These are phyloP conservation scores for Plotosus lineatus DNA, from an alignment of 2,113 vertebrate species.

Conservation along the genomic window DNA sequence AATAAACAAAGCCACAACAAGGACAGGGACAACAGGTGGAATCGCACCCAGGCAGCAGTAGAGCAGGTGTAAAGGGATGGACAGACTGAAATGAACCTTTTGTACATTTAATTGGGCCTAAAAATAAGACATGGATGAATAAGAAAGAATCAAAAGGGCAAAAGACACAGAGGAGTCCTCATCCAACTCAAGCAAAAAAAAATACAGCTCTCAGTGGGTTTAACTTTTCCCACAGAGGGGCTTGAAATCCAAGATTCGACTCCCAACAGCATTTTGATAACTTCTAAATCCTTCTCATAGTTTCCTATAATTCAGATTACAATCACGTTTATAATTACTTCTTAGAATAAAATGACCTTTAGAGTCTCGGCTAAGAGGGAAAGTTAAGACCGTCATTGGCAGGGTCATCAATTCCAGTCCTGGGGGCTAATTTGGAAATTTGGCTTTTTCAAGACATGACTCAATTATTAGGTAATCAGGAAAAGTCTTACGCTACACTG, in stretches of 20 bases:
- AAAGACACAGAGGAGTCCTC: slow-evolving; percentile 76
- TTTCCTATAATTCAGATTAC: neutral
- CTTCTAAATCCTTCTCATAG: neutral
- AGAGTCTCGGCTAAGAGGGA: neutral
- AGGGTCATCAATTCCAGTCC: neutral
- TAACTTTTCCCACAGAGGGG: slow-evolving; percentile 76
- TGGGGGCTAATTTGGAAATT: neutral
- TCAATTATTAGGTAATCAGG: neutral
- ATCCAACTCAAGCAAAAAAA: slow-evolving; percentile 69
- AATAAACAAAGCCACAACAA: slow-evolving; percentile 55
- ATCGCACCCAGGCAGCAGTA: slow-evolving; percentile 73
- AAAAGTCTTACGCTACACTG: neutral
- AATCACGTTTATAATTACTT: slow-evolving; percentile 21
- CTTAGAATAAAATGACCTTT: slow-evolving; percentile 4
- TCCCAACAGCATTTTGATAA: slow-evolving; percentile 40
- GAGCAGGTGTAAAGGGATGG: slow-evolving; percentile 59
- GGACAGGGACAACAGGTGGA: slow-evolving; percentile 61
- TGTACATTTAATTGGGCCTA: slow-evolving; percentile 60
- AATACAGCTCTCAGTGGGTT: slow-evolving; percentile 70
- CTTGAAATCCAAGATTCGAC: slow-evolving; percentile 73
- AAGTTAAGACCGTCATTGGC: neutral
- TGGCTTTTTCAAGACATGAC: neutral
- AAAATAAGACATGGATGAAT: slow-evolving; percentile 60
- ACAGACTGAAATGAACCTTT: slow-evolving; percentile 60
- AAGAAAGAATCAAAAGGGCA: slow-evolving; percentile 45